Percentiles rank a stretch among this genome's conserved stretches.
Conservation (phyloP, 2,888 invertebrate genomes). For the Yponomeuta plumbellus region DNA sequence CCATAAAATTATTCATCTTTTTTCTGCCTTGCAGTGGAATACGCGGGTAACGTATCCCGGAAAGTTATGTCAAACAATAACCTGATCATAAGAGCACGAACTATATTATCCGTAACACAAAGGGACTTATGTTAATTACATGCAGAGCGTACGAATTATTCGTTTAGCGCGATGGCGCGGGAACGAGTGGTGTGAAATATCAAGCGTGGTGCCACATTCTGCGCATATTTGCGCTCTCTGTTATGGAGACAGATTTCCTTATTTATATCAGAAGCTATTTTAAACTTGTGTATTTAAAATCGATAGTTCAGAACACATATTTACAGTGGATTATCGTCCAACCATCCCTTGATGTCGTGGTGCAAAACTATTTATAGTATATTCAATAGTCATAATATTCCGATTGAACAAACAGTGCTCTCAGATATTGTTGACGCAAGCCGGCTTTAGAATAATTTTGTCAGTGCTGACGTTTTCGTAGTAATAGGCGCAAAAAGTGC, state of each 20-base stretch:
- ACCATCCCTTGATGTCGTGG: background rate
- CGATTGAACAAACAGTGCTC: background rate
- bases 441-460: background rate
- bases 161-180: constrained; percentile 53
- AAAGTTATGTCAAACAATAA: no score
- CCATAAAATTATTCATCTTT: no score
- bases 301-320: background rate
- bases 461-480: background rate
- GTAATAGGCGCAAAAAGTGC: no score
- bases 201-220: constrained; percentile 55
- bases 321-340: no score
- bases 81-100: no score
- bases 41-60: no score
- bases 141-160: constrained; percentile 45
- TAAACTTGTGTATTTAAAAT: background rate
- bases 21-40: no score
- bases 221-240: constrained; percentile 36
- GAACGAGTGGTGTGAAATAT: constrained; percentile 63
- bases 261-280: background rate
- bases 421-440: no score
- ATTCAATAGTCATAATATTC: no score
- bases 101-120: no score
- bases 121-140: constrained; percentile 43
- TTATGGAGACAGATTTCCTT: constrained; percentile 37
- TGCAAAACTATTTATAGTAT: background rate